These are phyloP conservation scores for Apostichopus californicus DNA, from an alignment of 35 echinoderm and acorn worm species.

Conservation along the genomic window DNA sequence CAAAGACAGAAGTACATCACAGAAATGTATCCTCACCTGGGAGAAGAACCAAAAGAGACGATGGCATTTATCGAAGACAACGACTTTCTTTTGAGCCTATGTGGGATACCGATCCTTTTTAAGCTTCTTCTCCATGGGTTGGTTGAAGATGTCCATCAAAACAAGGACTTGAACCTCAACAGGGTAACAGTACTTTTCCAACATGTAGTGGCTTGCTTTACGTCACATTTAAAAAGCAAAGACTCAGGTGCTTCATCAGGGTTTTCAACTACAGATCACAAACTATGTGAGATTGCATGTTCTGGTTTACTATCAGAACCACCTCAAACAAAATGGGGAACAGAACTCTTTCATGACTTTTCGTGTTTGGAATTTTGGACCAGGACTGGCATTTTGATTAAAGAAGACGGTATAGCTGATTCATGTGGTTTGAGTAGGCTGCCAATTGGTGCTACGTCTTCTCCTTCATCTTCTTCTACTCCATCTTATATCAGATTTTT, in stretches of 20 bases:
- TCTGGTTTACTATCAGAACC: neutral
- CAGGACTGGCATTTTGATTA: slow-evolving; percentile 31
- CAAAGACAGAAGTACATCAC: slow-evolving; percentile 31
- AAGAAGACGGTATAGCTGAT: neutral
- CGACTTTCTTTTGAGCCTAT: slow-evolving; percentile 22
- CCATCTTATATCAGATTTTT: slow-evolving; percentile 10
- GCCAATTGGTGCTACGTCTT: neutral
- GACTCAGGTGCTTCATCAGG: neutral
- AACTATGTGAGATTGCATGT: slow-evolving; percentile 37
- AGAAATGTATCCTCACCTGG: neutral
- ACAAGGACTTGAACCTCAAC: neutral
- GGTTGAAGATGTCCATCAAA: neutral
- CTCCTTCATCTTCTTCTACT: neutral
- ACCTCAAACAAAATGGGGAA: slow-evolving; percentile 10
- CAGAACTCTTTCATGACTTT: neutral
- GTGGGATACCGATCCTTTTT: slow-evolving; percentile 35
- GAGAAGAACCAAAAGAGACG: neutral
- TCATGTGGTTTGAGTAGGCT: neutral
- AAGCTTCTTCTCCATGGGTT: neutral
- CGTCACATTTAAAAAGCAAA: neutral
- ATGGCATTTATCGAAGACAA: slow-evolving; percentile 38
- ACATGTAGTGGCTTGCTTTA: neutral
- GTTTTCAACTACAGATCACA: neutral
- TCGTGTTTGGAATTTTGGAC: slow-evolving; percentile 46
- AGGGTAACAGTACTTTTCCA: slow-evolving; percentile 45